phyloP scores from a whole-genome alignment of 2,797 vertebrate species.

The Sciurus carolinensis region DNA sequence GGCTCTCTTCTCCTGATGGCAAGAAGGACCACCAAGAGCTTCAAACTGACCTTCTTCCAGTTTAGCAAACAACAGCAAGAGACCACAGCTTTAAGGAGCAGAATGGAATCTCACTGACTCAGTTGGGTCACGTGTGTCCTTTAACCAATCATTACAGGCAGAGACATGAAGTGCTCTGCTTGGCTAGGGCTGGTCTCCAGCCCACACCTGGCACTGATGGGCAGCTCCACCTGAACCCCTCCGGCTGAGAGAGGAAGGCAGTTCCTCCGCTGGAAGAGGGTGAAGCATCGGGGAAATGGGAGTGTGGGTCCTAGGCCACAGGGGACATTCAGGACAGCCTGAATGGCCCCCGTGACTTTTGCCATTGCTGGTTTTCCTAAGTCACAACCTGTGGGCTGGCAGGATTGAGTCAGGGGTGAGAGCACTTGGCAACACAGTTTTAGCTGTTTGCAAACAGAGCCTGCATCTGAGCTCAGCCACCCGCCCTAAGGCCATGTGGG shows the following conservation, averaged over 20 bases:
- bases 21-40: neutral
- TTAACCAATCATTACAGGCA: neutral
- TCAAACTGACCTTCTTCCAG: neutral
- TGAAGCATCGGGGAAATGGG: too few relatives aligned
- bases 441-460: constrained; percentile 35
- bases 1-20: neutral
- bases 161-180: neutral
- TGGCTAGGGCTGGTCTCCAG: neutral
- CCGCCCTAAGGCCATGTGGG: constrained; percentile 57
- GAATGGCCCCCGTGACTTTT: neutral
- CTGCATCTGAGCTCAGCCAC: neutral
- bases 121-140: neutral
- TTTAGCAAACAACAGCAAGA: neutral
- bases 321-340: neutral
- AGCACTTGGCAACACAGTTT: constrained; percentile 28
- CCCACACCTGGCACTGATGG: neutral
- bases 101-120: neutral
- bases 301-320: neutral
- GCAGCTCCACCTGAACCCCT: neutral
- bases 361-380: neutral
- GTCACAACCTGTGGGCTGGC: neutral
- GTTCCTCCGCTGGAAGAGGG: too few relatives aligned
- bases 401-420: too few relatives aligned
- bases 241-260: neutral
- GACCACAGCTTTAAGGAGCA: neutral